Base-by-base conservation (phyloP, 2,888 invertebrate species). In the Pecten maximus region DNA sequence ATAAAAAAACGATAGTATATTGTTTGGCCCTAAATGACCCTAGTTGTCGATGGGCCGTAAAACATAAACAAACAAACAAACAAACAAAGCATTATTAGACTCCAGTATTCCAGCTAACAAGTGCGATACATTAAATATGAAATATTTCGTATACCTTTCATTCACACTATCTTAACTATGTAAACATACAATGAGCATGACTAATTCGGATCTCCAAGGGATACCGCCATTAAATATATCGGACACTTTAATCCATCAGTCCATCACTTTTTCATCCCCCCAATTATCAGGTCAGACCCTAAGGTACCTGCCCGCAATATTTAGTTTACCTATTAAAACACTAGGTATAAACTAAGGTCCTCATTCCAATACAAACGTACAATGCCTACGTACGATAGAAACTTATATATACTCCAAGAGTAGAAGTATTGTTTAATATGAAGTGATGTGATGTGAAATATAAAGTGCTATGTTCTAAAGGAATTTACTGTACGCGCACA, bases 151-250 rank as follows among this genome's bases (percentile, higher is more conserved):
- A 12, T 44, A 44, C 12, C 44, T 12, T 74, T 3, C 35, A 74
- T 74, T 6, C 35, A 28, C 35, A 74, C 2, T 74, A 74, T 74
- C 35, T 74, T 74, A 28, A 28, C 8, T 23, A 35, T 74, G 74
- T 74, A 74, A 74, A 74, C 74, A 74, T 74, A 74, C 35, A 74
- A 74, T 74, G 35, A 28, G 3, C 35, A 74, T 74, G 74, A 74
- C 74, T 74, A 74, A 74, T 16, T 35, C 60, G 23, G 60, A 74
- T 74, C 74, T 12, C 35, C 28, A 74, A 74, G 6, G 35, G 74
- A 74, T 74, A 74, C 74, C 35, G 74, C 35, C 74, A 23, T 74
- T 74, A 60, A 10, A 74, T 74, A 74, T 74, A 74, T 16, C 74
- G 15, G 35, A 28, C 74, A 10, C 2, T 35, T 74, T 74, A 74